Base-by-base conservation (phyloP, 2,888 invertebrate genomes). In the Stomorhina lunata region DNA sequence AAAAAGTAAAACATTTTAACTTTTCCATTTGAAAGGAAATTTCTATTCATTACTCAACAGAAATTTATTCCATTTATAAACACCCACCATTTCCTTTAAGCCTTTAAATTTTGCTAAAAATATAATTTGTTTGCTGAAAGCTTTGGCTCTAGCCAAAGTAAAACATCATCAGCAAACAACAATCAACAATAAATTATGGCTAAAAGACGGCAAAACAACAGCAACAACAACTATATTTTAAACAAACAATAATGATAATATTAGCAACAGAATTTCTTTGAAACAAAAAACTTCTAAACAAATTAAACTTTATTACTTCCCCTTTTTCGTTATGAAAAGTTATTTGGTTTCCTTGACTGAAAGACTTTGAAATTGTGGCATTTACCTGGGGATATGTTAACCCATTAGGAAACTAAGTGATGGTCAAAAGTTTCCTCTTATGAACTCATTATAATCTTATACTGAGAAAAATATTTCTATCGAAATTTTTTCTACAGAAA, bases 251-350 rank as follows among this genome's bases (percentile, higher is more conserved):
- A 48, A 50, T 37, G n/a, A n/a, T n/a, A n/a, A 22, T 50, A 10
- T 4, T 1, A 61, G 50, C 65, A 66, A 76, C 27, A 20, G 50
- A 10, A 29, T 2, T 37, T 9, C 29, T n/a, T n/a, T n/a, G n/a
- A n/a, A n/a, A 12, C n/a, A 29, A 29, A 77, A 63, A 81, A 72
- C 40, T 77, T 77, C 68, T 37, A n/a, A 45, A 53, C 68, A 77
- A 78, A 73, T 77, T 73, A 77, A 72, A 78, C 37, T 81, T 81
- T 77, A 77, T 68, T 81, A 48, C 68, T 71, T 80, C 76, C 75
- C 50, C 12, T 55, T 48, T 55, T 10, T 25, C 22, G 20, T 9
- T 32, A 9, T 12, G 4, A 4, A 10, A 1, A 32, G 40, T 27
- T 37, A n/a, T 12, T 57, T 17, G 6, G 22, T 45, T 48, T 7